Conservation (phyloP, 2,113 vertebrate species). For the Chrysemys picta region DNA sequence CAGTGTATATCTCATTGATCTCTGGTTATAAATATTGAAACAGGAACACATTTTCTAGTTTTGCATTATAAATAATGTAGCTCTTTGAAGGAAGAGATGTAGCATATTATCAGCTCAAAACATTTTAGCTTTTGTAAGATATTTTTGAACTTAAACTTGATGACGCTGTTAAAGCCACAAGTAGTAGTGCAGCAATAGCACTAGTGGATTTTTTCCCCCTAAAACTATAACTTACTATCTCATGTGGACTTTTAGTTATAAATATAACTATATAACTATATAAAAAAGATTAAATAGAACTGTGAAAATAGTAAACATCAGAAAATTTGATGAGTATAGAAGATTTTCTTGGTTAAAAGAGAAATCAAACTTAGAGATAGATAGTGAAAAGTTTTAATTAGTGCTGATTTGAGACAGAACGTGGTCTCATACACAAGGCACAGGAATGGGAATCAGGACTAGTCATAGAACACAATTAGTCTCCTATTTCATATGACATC, state of each 20-base stretch:
- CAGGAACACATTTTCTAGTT: constrained; percentile 49
- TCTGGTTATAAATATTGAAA: constrained; percentile 64
- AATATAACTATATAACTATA: background rate
- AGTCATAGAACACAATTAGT: too few relatives aligned
- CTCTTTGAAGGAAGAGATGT: background rate
- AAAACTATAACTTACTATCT: background rate
- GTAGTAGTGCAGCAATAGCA: background rate
- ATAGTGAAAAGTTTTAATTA: background rate
- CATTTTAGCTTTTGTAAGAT: constrained; percentile 16
- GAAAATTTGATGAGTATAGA: background rate
- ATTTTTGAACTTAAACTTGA: constrained; percentile 6
- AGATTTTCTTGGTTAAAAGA: background rate
- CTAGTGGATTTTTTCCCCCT: background rate
- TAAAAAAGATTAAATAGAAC: background rate
- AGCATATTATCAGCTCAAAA: background rate
- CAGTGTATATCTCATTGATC: constrained; percentile 38
- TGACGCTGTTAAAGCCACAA: background rate
- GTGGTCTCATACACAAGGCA: background rate
- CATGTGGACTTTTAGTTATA: background rate
- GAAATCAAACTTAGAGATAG: background rate
- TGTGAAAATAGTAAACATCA: background rate
- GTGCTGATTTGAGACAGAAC: background rate
- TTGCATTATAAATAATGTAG: constrained; percentile 62
- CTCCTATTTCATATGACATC: background rate
- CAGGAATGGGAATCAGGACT: background rate